These are phyloP conservation scores for Isichthys henryi DNA, from an alignment of 2,113 vertebrate genomes.

Conservation along the genomic window DNA sequence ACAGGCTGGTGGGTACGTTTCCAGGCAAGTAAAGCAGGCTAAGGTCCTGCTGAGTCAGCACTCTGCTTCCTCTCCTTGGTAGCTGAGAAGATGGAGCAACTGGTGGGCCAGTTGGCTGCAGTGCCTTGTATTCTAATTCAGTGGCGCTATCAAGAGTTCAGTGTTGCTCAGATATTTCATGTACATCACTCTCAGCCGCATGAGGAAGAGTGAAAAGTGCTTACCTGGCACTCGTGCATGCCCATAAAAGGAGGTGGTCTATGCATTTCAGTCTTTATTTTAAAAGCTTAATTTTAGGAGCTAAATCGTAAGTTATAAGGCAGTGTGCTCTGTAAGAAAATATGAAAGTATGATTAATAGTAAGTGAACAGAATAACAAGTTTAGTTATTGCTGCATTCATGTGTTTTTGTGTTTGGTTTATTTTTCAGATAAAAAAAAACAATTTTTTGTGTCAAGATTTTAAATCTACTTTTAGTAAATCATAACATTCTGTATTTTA, in stretches of 20 bases:
- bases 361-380: neutral
- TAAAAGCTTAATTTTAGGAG: neutral
- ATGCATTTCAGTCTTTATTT: neutral
- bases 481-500: neutral
- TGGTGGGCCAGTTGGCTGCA: neutral
- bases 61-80: neutral
- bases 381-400: neutral
- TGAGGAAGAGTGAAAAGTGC: neutral
- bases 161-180: neutral
- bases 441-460: neutral
- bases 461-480: neutral
- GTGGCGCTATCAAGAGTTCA: neutral
- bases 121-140: neutral
- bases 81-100: neutral
- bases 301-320: neutral
- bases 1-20: neutral
- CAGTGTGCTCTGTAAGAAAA: neutral
- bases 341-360: neutral
- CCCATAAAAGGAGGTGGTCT: neutral
- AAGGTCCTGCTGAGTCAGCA: constrained; percentile 5
- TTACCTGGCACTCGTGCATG: neutral
- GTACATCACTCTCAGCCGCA: neutral
- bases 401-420: neutral
- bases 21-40: neutral
- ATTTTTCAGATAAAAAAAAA: neutral